Evolutionary conservation across 2,113 vertebrate species (phyloP).

Genomic region (Hiodon tergisus): DNA sequence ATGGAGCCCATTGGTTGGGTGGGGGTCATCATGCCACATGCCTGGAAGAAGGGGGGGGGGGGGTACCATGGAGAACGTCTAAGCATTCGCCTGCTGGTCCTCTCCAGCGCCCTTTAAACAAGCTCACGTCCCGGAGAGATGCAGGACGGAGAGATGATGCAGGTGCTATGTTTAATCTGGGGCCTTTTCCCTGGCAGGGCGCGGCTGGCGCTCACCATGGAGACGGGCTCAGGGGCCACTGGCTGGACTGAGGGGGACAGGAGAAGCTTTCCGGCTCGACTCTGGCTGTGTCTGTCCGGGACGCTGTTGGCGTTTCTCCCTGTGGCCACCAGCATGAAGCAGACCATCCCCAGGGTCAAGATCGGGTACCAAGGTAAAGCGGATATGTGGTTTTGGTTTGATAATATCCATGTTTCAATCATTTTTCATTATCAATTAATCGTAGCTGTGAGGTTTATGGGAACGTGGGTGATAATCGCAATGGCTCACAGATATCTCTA

Average conservation of each 20-base stretch:
- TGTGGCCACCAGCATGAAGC: slow-evolving; percentile 67
- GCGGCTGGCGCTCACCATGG: slow-evolving; percentile 28
- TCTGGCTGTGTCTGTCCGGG: slow-evolving; percentile 57
- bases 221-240: slow-evolving; percentile 40
- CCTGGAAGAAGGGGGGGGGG: slow-evolving; percentile 15
- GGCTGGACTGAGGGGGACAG: slow-evolving; percentile 36
- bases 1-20: slow-evolving; percentile 35
- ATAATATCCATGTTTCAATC: no score
- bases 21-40: not conserved
- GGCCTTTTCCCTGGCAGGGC: no score
- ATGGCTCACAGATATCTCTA: no score
- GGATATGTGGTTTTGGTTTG: not conserved
- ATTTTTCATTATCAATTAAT: no score
- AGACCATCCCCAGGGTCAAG: slow-evolving; percentile 84
- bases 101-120: slow-evolving; percentile 37
- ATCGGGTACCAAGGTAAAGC: slow-evolving; percentile 86
- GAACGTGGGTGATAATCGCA: no score
- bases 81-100: slow-evolving; percentile 34
- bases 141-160: slow-evolving; percentile 18
- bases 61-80: slow-evolving; percentile 29
- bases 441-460: no score
- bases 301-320: slow-evolving; percentile 63
- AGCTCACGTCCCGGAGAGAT: slow-evolving; percentile 34
- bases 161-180: not conserved
- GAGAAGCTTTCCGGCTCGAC: slow-evolving; percentile 40